These are phyloP conservation scores for Danio jaintianensis DNA, from an alignment of 2,797 vertebrate species.

Conservation along the genomic window DNA sequence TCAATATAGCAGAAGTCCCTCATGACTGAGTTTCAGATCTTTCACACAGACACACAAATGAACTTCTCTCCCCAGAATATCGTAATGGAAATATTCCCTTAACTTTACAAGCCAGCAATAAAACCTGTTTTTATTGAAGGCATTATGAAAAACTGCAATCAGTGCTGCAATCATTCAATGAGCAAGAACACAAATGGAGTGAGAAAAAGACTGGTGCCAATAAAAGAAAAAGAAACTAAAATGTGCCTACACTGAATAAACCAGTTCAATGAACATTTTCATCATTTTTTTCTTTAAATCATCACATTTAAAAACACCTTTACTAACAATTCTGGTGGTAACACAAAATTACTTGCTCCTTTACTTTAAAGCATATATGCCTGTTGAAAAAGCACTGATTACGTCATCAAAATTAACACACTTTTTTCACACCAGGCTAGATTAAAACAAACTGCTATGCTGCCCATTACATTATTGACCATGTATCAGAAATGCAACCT, in stretches of 20 bases:
- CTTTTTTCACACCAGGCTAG: too few species aligned
- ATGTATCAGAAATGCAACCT: too few species aligned
- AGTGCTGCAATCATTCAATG: background rate
- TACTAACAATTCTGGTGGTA: background rate
- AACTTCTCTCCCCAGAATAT: background rate
- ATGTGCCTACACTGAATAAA: background rate
- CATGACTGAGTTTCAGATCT: background rate
- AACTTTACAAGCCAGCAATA: slow-evolving; percentile 34
- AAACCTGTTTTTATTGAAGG: slow-evolving; percentile 50
- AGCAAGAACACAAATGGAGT: background rate
- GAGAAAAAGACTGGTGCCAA: slow-evolving; percentile 5
- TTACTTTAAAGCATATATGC: background rate
- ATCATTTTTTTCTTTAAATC: background rate
- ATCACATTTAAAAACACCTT: background rate
- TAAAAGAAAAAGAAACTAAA: slow-evolving; percentile 24
- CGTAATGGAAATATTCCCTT: slow-evolving; percentile 54
- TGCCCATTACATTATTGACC: too few species aligned
- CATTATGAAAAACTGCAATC: slow-evolving; percentile 32
- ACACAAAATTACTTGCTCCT: background rate
- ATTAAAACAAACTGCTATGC: too few species aligned
- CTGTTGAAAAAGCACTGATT: background rate
- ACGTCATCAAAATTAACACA: background rate
- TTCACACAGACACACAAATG: slow-evolving; percentile 29
- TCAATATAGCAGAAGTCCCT: background rate
- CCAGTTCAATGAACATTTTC: background rate